phyloP scores from a whole-genome alignment of 1,140 invertebrate genomes.

The Augochlora pura region DNA sequence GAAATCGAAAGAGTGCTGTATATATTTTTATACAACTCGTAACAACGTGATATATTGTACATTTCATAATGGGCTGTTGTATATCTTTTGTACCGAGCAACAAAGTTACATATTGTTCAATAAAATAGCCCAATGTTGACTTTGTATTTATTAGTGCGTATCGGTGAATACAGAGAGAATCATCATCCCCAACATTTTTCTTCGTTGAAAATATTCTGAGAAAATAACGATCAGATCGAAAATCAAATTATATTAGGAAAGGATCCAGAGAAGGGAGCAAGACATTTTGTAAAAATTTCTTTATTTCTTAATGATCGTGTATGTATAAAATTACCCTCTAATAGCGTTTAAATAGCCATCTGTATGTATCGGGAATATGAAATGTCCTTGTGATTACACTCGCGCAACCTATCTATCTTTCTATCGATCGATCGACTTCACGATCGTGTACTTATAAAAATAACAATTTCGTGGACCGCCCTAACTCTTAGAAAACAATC shows the following conservation, averaged over 20 bases:
- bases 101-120: neutral
- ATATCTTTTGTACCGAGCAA: neutral
- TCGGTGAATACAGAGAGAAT: no score
- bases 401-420: slow-evolving; percentile 41
- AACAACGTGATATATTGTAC: neutral
- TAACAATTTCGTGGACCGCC: neutral
- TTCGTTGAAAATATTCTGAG: no score
- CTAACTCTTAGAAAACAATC: neutral
- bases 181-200: no score
- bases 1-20: neutral
- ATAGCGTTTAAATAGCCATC: slow-evolving; percentile 66
- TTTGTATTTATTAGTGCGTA: neutral
- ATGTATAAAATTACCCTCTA: slow-evolving; percentile 75
- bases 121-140: neutral
- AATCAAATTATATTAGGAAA: no score
- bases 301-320: slow-evolving; percentile 73
- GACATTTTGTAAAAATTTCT: slow-evolving; percentile 69
- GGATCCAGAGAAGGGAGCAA: neutral
- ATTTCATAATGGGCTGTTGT: neutral
- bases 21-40: slow-evolving; percentile 10
- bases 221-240: no score
- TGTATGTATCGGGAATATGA: slow-evolving; percentile 54
- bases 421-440: slow-evolving; percentile 52
- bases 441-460: slow-evolving; percentile 24
- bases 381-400: slow-evolving; percentile 43